Evolutionary conservation across 2,888 invertebrate genomes (phyloP).

Genomic region (Andrena minutula): DNA sequence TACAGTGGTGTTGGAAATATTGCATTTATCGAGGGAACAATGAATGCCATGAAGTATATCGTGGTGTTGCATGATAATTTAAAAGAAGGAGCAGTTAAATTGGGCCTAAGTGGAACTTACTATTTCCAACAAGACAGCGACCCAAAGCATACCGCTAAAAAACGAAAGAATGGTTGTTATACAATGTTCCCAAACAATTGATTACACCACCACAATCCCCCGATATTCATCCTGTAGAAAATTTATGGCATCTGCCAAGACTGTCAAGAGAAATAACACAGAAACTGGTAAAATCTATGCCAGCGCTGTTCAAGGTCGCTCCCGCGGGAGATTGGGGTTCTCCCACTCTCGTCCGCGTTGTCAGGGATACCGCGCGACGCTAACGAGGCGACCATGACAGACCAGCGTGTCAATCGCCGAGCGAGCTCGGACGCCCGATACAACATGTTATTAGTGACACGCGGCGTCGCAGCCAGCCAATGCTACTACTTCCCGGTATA

Average conservation of each 20-base stretch:
- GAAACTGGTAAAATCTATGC: too few species aligned
- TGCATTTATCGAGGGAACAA: constrained; percentile 12
- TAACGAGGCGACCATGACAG: too few species aligned
- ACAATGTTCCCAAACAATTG: constrained; percentile 26
- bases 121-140: constrained; percentile 28
- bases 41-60: constrained; percentile 16
- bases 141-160: constrained; percentile 17
- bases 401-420: too few species aligned
- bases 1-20: constrained; percentile 13
- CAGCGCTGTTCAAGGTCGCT: too few species aligned
- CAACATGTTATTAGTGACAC: too few species aligned
- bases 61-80: constrained; percentile 36
- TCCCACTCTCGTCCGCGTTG: too few species aligned
- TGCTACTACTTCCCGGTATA: too few species aligned
- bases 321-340: too few species aligned
- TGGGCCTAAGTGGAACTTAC: constrained; percentile 1
- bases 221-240: constrained; percentile 1
- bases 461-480: too few species aligned
- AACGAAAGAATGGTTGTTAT: constrained; percentile 28
- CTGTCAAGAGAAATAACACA: too few species aligned
- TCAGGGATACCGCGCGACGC: too few species aligned
- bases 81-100: constrained; percentile 17
- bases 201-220: constrained; percentile 24
- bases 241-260: not conserved
- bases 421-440: too few species aligned